Evolutionary conservation across 1,140 invertebrate genomes (phyloP).

Genomic region (Polypedilum vanderplanki): DNA sequence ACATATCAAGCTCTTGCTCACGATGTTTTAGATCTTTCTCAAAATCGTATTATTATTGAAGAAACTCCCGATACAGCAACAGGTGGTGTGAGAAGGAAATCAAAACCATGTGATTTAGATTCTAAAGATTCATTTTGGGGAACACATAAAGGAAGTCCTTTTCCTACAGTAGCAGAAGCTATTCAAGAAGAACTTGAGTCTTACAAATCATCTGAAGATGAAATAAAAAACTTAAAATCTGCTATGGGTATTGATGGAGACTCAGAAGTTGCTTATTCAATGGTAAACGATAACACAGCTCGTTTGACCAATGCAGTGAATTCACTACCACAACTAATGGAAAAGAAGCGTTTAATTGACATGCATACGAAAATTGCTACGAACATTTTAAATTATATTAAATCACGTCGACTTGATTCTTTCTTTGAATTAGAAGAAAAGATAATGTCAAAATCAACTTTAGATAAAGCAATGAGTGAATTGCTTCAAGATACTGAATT

Average conservation of each 20-base stretch:
- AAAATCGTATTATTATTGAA: conserved; percentile 81
- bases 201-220: conserved; percentile 87
- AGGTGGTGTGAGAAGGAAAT: conserved; percentile 61
- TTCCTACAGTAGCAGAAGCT: conserved; percentile 94
- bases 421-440: conserved; percentile 98
- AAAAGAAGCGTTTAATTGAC: conserved; percentile 95
- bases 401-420: conserved; percentile 83
- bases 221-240: conserved; percentile 90
- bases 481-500: conserved; percentile 77
- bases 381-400: conserved; percentile 86
- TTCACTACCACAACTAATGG: conserved; percentile 90
- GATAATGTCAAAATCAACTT: conserved; percentile 77
- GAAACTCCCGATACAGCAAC: conserved; percentile 48
- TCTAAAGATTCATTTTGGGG: conserved; percentile 86
- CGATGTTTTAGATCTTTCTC: conserved; percentile 83
- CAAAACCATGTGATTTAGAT: conserved; percentile 86
- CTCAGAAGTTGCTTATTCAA: conserved; percentile 63
- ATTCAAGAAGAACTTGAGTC: conserved; percentile 97
- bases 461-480: conserved; percentile 71
- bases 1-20: conserved; percentile 97
- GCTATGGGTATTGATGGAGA: conserved; percentile 84
- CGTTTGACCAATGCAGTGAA: conserved; percentile 90
- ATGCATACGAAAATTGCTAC: conserved; percentile 98
- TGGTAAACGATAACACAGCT: conserved; percentile 91
- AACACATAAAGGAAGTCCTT: conserved; percentile 90